phyloP scores from a whole-genome alignment of 2,797 vertebrate genomes.

The Yasuhikotakia modesta region DNA sequence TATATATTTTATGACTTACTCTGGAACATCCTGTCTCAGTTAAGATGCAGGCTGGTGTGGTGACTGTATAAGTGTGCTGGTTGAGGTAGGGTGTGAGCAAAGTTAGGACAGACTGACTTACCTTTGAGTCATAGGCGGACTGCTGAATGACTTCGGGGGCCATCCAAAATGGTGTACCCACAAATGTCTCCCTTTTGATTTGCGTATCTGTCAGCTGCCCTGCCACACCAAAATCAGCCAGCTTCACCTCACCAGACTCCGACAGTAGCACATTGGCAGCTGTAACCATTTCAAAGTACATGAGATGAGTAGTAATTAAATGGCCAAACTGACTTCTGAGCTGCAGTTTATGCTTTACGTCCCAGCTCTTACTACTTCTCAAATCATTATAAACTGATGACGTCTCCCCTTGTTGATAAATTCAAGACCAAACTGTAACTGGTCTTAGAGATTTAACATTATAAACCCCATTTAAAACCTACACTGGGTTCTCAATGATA shows the following conservation, averaged over 20 bases:
- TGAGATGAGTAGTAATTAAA: background rate
- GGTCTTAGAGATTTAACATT: background rate
- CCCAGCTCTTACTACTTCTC: too few relatives aligned
- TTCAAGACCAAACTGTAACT: too few relatives aligned
- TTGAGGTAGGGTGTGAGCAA: background rate
- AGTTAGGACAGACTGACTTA: constrained; percentile 62
- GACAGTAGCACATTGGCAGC: constrained; percentile 97
- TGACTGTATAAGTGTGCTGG: background rate
- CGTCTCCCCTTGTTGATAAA: too few relatives aligned
- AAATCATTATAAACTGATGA: too few relatives aligned
- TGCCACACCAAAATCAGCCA: constrained; percentile 97
- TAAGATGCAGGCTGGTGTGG: background rate
- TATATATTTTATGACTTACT: background rate
- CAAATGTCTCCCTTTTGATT: constrained; percentile 98
- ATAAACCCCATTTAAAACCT: background rate
- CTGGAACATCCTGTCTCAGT: background rate
- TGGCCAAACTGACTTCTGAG: background rate
- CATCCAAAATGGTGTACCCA: constrained; percentile 99
- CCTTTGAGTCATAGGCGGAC: constrained; percentile 99
- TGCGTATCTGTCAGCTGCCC: constrained; percentile 97
- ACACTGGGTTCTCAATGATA: background rate
- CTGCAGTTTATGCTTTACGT: too few relatives aligned
- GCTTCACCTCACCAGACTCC: constrained; percentile 96
- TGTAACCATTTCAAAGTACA: constrained; percentile 43
- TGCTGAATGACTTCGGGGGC: constrained; percentile 99